Conservation (phyloP, 2,888 invertebrate genomes). For the Aleiodes testaceus region DNA sequence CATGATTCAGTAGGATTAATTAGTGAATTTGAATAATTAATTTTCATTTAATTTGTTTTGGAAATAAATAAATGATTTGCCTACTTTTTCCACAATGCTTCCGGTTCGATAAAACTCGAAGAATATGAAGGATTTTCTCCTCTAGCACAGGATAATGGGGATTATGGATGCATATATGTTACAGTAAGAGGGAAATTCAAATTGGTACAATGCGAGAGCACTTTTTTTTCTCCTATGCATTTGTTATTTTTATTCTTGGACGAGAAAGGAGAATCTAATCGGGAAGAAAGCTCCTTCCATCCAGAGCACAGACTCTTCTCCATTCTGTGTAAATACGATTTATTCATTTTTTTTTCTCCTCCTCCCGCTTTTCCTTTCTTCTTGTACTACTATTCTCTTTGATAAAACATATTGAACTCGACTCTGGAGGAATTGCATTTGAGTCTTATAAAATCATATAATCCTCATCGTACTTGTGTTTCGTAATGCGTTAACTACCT, state of each 20-base stretch:
- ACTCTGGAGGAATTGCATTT: neutral
- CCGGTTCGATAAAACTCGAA: no score
- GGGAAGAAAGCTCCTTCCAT: slow-evolving; percentile 23
- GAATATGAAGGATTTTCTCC: no score
- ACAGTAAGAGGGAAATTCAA: neutral
- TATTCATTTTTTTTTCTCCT: slow-evolving; percentile 11
- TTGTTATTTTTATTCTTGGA: slow-evolving; percentile 8
- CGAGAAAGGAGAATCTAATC: slow-evolving; percentile 24
- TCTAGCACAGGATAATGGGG: no score
- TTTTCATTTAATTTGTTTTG: neutral
- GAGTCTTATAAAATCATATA: slow-evolving; percentile 9
- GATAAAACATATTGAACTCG: neutral
- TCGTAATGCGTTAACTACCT: neutral
- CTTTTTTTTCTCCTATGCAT: no score
- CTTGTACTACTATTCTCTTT: neutral
- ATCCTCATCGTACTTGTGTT: no score
- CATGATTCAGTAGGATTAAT: slow-evolving; percentile 20
- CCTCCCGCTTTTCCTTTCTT: no score
- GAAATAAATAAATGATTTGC: no score
- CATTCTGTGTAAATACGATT: slow-evolving; percentile 25
- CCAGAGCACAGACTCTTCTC: neutral
- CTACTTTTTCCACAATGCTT: no score
- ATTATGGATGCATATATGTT: no score
- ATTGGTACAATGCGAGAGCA: neutral
- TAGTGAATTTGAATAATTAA: neutral